Evolutionary conservation across 2,888 invertebrate species (phyloP), one percentile per base, ranked within the genome.

Genomic region (Napeogenes inachia): DNA sequence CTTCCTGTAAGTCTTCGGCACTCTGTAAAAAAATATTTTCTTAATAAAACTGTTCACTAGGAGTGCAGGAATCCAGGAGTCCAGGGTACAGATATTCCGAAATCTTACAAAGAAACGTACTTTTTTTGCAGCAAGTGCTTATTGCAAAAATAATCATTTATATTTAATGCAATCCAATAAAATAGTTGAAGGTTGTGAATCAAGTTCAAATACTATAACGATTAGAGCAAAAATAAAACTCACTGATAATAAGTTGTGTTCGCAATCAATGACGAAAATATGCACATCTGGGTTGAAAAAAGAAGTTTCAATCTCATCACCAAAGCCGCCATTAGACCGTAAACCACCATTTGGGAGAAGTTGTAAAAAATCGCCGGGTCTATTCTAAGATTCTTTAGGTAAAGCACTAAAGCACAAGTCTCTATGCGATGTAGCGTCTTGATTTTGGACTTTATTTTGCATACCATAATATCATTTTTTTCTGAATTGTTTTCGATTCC

Each of bases 261-360:
- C 64, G 94, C 92, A 21, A 94, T 80, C 2, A 96, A 81, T 0
- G 95, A 93, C 0, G 93, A 92, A 2, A 95, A 85, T 2, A 97
- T 91, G 77, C 96, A 95, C 73, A 96, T 82, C 71, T 96, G 95
- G 0, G 96, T 95, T 0, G 94, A 94, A 80, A 95, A 93, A 71
- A 96, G 92, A 59, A 96, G 78, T 75, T 96, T 96, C 56, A 96
- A 78, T 13, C 96, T 85, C 95, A 96, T 96, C 6, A 96, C 92
- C 12, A 96, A 79, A 2, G 87, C 77, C n/a, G 96, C 95, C 94
- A 96, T 94, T 0, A 93, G 75, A 2, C 92, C 91, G 79, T 94
- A 97, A 46, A 94, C 94, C 45, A 90, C 82, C 81, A 94, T 89
- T 77, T 96, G 96, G 10, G 94, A 85, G 38, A 94, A 80, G 77